Percentiles rank a stretch among this genome's conserved stretches.
These are phyloP conservation scores for Ameiurus melas DNA, from an alignment of 2,113 vertebrate species.

Conservation along the genomic window DNA sequence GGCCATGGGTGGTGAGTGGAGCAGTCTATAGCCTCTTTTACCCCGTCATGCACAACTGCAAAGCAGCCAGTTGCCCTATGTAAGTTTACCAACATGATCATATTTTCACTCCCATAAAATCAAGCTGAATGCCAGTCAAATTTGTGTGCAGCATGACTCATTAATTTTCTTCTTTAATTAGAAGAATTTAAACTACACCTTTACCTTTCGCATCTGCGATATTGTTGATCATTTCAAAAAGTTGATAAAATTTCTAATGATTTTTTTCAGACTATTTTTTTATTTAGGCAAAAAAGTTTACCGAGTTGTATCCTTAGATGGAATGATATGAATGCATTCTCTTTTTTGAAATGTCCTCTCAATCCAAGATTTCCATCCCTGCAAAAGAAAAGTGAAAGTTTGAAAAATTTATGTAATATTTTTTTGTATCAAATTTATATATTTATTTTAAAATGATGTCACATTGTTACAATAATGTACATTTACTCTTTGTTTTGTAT, in stretches of 20 bases:
- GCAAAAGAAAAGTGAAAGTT: conserved; percentile 44
- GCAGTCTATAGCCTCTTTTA: background rate
- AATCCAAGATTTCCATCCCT: conserved; percentile 93
- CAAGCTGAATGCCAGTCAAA: conserved; percentile 1
- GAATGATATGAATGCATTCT: conserved; percentile 88
- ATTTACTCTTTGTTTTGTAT: conserved; percentile 60
- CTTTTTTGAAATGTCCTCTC: conserved; percentile 92
- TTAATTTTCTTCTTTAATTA: background rate
- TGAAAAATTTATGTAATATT: background rate
- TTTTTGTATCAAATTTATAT: background rate
- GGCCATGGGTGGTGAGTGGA: conserved; percentile 15
- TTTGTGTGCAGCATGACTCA: background rate
- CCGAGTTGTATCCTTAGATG: conserved; percentile 88
- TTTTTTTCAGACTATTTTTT: background rate
- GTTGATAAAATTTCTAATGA: background rate
- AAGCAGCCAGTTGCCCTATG: background rate
- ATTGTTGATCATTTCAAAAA: background rate
- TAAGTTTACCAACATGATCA: background rate
- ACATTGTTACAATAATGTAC: background rate
- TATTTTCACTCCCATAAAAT: conserved; percentile 31
- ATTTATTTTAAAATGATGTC: background rate
- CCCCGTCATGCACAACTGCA: background rate
- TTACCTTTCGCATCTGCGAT: background rate
- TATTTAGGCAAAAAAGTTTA: conserved; percentile 58
- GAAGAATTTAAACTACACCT: background rate